These are phyloP conservation scores for Calliopum simillimum DNA, from an alignment of 2,888 invertebrate species.

Conservation along the genomic window DNA sequence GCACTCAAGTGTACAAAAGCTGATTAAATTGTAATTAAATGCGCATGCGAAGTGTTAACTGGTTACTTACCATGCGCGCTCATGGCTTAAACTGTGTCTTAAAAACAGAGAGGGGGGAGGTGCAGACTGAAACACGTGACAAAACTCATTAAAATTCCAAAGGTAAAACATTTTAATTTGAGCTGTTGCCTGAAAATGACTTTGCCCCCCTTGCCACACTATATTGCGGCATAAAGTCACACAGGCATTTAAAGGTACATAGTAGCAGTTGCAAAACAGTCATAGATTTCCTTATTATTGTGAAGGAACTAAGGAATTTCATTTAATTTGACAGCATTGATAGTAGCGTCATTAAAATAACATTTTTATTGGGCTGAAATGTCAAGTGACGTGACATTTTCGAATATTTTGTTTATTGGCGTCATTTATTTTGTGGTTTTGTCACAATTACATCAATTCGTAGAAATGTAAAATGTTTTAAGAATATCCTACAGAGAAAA, in stretches of 20 bases:
- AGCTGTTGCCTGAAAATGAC: not conserved
- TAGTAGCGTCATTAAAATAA: conserved; percentile 16
- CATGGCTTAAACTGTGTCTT: not conserved
- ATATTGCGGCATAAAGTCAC: not conserved
- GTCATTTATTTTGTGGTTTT: not conserved
- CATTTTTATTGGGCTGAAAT: conserved; percentile 6
- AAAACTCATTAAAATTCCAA: conserved; percentile 27
- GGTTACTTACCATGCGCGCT: too few relatives aligned
- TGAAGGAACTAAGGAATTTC: conserved; percentile 11
- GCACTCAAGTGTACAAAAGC: conserved; percentile 24
- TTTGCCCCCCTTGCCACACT: not conserved
- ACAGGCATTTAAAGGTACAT: not conserved
- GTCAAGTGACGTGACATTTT: conserved; percentile 11
- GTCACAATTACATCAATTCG: not conserved
- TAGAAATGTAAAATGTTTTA: not conserved
- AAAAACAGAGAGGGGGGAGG: not conserved
- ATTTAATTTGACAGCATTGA: conserved; percentile 6
- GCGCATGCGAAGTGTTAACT: conserved; percentile 1
- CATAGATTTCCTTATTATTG: not conserved
- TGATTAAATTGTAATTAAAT: conserved; percentile 33
- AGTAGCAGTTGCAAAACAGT: not conserved
- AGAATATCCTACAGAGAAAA: not conserved
- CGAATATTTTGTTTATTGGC: not conserved
- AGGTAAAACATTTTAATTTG: not conserved
- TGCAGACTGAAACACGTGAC: conserved; percentile 21